Percentiles rank a stretch among this genome's conserved stretches.
phyloP scores from a whole-genome alignment of 2,113 vertebrate genomes.

The Sander lucioperca region DNA sequence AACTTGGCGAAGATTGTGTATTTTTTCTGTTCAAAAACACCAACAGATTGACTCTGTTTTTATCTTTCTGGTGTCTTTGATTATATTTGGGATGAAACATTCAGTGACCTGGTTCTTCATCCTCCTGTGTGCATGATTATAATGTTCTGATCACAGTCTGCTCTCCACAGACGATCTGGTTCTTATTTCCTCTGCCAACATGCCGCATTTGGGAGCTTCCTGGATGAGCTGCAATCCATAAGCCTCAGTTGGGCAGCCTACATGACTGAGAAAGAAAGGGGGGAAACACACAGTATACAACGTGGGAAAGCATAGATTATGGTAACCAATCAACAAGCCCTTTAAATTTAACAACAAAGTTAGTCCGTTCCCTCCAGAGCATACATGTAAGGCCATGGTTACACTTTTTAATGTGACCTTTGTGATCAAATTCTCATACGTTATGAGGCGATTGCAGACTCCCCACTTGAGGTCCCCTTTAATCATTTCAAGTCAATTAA shows the following conservation, averaged over 20 bases:
- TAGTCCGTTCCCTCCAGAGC: too few species aligned
- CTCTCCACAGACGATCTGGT: not conserved
- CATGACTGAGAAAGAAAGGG: not conserved
- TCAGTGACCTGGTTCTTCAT: not conserved
- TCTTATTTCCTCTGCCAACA: constrained; percentile 3
- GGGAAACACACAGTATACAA: not conserved
- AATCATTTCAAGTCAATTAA: not conserved
- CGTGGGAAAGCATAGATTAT: not conserved
- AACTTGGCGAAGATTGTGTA: not conserved
- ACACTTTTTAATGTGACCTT: too few species aligned
- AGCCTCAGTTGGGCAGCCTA: not conserved
- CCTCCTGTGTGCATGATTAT: not conserved
- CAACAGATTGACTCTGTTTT: not conserved
- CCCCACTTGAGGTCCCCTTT: not conserved
- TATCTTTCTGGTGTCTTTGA: not conserved
- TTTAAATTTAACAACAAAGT: not conserved
- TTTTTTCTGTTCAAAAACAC: not conserved
- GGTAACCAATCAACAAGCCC: not conserved
- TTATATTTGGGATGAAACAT: not conserved
- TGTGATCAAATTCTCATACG: too few species aligned
- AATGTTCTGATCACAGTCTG: constrained; percentile 9
- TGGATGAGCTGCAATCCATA: not conserved
- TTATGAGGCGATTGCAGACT: too few species aligned
- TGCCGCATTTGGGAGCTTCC: not conserved
- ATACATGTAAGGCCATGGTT: too few species aligned